phyloP scores from a whole-genome alignment of 2,797 vertebrate species.

The Catharus ustulatus region DNA sequence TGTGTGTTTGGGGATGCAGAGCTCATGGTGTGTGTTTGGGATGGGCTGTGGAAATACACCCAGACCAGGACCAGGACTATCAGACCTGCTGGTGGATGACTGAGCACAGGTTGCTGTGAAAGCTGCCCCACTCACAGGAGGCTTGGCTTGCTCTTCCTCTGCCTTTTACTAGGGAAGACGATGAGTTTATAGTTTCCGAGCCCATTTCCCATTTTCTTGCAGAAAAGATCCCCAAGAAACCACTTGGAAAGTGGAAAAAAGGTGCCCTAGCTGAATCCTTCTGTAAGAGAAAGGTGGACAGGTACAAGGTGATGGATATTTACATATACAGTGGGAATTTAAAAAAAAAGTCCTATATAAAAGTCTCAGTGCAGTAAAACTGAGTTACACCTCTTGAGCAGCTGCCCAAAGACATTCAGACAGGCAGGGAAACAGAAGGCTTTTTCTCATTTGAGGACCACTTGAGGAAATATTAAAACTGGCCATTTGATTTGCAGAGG shows the following conservation, averaged over 20 bases:
- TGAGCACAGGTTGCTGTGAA: neutral
- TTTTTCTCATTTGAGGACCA: neutral
- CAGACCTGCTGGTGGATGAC: neutral
- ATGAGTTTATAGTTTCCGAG: neutral
- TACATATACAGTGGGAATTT: no score
- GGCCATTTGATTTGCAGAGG: neutral
- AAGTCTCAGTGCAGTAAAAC: neutral
- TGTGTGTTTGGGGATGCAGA: neutral
- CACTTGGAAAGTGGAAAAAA: neutral
- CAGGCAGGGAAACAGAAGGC: neutral
- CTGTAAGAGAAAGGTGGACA: neutral
- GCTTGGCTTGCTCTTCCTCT: neutral
- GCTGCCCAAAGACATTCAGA: neutral
- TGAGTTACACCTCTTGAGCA: neutral
- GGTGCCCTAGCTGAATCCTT: neutral
- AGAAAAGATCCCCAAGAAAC: accelerated
- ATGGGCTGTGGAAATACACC: neutral
- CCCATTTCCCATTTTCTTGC: neutral
- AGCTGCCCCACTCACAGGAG: neutral
- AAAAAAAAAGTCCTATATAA: neutral
- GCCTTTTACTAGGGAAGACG: neutral
- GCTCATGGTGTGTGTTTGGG: neutral
- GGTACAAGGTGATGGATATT: neutral
- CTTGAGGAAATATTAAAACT: neutral
- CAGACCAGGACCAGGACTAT: neutral